Base-by-base conservation (phyloP, 2,113 vertebrate genomes). In the Tamias sibiricus region DNA sequence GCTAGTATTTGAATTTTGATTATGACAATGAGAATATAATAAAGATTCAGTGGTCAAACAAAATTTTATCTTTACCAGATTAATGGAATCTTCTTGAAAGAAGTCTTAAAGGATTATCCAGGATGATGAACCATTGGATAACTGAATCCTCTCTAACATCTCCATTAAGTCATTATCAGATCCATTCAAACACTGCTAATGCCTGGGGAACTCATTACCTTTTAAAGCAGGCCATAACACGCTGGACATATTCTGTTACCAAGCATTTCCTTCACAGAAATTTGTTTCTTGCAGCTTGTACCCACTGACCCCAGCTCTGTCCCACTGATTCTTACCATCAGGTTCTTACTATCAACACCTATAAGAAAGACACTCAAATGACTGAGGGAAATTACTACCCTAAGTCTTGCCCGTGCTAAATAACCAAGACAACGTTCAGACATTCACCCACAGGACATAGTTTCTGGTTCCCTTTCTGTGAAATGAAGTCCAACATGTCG, bases 11-110 rank as follows among this genome's bases (percentile, higher is more conserved):
- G 76, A 84, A 90, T 96, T 95, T 95, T 59, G 4, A 87, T 80
- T 84, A 49, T n/a, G 35, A 86, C 76, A 93, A 91, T 74, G 59
- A 95, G 12, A 95, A 91, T 62, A 47, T 37, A 95, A 81, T 77
- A 92, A 82, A 87, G 59, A 75, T 14, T 89, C 79, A 66, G 3
- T 49, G 79, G 28, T 85, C 85, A 90, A 85, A 92, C 14, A 52
- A 84, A 97, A 91, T 72, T 76, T 74, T 66, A 82, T 90, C 76
- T 94, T 95, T 52, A 87, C 75, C 62, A 88, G 42, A 93, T 75
- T 88, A 82, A 94, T 35, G 42, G 22, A 57, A 75, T 40, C 49
- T 87, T 85, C 49, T 74, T 93, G 20, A 90, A 86, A 96, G 86
- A 52, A 66, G 4, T 69, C 85, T 72, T 83, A 17, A 77, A 95